phyloP scores from a whole-genome alignment of 2,113 vertebrate genomes.

The Oryzias curvinotus region DNA sequence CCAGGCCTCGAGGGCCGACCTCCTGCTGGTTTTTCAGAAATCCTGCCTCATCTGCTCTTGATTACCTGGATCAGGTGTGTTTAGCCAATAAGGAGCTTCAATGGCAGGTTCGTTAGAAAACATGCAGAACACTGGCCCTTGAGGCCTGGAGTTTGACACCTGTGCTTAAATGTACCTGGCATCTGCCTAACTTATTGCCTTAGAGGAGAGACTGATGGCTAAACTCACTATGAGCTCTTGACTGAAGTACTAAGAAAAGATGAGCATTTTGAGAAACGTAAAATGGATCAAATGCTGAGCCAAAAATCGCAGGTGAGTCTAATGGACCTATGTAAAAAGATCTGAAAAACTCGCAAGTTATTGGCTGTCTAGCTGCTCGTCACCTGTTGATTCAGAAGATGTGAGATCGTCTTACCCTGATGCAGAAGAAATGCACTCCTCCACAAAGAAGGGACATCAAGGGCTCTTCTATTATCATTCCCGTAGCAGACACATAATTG shows the following conservation, averaged over 20 bases:
- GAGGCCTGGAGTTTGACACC: too few relatives aligned
- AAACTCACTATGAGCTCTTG: constrained; percentile 40
- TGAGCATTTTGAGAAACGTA: background rate
- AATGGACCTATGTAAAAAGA: constrained; percentile 1
- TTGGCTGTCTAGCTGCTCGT: constrained; percentile 13
- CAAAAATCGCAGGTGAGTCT: background rate
- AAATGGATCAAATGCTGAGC: background rate
- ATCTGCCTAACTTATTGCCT: background rate
- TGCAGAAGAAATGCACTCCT: constrained; percentile 29
- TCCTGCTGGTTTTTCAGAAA: too few relatives aligned
- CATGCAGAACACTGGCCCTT: too few relatives aligned
- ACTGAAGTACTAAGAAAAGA: background rate
- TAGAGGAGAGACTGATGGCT: constrained; percentile 1
- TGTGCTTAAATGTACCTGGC: background rate
- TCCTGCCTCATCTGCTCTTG: too few relatives aligned
- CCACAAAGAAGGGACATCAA: constrained; percentile 3
- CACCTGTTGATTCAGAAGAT: constrained; percentile 40
- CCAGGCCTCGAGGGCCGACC: too few relatives aligned
- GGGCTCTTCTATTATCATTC: constrained; percentile 23
- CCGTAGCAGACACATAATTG: constrained; percentile 25
- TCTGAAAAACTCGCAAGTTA: constrained; percentile 5
- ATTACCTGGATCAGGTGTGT: too few relatives aligned
- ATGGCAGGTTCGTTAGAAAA: too few relatives aligned
- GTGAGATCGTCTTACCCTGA: constrained; percentile 39
- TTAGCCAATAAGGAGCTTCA: too few relatives aligned